Percentiles rank a stretch among this genome's conserved stretches.
Evolutionary conservation across 2,888 invertebrate species (phyloP).

Genomic region (Toxonevra muliebris): DNA sequence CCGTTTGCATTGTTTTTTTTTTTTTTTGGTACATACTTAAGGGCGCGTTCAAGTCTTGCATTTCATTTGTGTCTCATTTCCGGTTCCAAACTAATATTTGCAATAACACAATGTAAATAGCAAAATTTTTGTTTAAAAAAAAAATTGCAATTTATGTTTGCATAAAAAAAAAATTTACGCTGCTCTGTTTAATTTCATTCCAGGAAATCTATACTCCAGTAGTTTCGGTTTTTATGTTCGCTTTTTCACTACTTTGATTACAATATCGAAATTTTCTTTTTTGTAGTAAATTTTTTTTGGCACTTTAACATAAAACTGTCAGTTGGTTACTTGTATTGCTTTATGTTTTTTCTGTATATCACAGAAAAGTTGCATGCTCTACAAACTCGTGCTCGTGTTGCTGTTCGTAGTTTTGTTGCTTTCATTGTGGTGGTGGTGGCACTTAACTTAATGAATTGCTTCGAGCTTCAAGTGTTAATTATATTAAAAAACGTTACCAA

Average conservation of each 20-base stretch:
- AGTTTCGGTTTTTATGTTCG: no score
- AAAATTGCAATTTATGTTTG: no score
- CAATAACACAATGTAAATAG: no score
- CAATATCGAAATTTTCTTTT: slow-evolving; percentile 15
- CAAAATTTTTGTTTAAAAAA: no score
- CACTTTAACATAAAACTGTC: slow-evolving; percentile 5
- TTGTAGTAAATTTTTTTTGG: neutral
- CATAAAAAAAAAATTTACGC: no score
- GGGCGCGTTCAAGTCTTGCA: no score
- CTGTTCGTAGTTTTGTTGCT: slow-evolving; percentile 8
- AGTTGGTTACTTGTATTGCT: neutral
- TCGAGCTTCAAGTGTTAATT: neutral
- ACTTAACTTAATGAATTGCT: slow-evolving; percentile 7
- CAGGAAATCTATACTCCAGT: no score
- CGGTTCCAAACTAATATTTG: no score
- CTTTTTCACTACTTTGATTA: neutral
- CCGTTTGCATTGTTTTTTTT: no score
- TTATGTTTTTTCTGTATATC: slow-evolving; percentile 8
- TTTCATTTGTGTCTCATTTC: no score
- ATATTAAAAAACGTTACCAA: slow-evolving; percentile 16
- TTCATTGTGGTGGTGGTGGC: neutral
- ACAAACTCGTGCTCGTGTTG: neutral
- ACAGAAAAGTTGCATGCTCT: neutral
- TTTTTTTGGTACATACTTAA: no score
- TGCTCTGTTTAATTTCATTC: no score